Base-by-base conservation (phyloP, 2,888 invertebrate genomes). In the Epirrita christyi region DNA sequence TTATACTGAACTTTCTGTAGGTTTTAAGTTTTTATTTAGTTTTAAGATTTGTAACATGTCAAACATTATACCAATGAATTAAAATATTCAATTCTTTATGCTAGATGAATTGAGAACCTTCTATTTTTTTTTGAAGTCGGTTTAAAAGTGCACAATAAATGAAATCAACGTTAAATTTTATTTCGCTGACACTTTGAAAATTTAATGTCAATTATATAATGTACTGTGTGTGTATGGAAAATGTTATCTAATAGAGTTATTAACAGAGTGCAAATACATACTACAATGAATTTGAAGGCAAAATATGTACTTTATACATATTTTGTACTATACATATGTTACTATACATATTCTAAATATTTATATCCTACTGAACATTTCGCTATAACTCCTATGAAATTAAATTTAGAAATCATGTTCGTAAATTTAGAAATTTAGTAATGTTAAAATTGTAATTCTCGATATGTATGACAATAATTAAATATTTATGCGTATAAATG, bases 381-480 rank as follows among this genome's bases (percentile, higher is more conserved):
- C 41, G 27, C 6, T 47, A 41, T 41, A 49, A 38, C 38, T 27
- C 10, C n/a, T 21, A 50, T 41, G 11, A 41, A 44, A 42, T 49
- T 43, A 49, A 36, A 54, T 50, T 37, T 45, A 49, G 45, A 40
- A 48, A 32, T 59, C 14, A 14, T 38, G 14, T 40, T 55, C 21
- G 21, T 21, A 21, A 3, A 54, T 53, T 48, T 51, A 41, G 56
- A 7, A 32, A 32, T 32, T 29, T 7, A 32, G 6, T 8, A 32
- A 3, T 53, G 54, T 66, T 63, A 46, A 44, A 50, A 54, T 59
- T 61, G 42, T 64, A 53, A 50, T 47, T 52, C 55, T 59, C 55
- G 28, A 64, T 61, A 55, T 81, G 68, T 81, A 83, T 85, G 90
- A 90, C 89, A 90, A 90, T 89, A 89, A 90, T 79, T 84, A 77